A percentile compares a stretch with the other conserved stretches of the same genome.
phyloP scores from a whole-genome alignment of 2,113 vertebrate species.

The Platycercus adscitus region DNA sequence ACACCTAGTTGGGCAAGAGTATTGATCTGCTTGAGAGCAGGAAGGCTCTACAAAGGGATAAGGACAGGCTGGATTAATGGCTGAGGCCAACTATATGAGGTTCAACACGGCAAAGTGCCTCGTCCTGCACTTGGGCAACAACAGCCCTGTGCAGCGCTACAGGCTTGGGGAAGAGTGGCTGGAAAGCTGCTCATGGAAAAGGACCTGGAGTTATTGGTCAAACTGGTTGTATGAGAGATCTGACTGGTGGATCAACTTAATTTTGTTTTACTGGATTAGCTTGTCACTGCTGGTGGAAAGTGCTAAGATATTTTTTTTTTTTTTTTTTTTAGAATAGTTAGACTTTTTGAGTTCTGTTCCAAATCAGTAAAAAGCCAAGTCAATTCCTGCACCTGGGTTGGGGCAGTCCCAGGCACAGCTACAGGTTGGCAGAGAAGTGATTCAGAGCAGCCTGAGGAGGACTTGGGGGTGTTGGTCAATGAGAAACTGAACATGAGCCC shows the following conservation, averaged over 20 bases:
- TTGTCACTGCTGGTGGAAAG: neutral
- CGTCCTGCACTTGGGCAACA: neutral
- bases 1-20: neutral
- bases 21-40: neutral
- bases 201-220: neutral
- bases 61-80: neutral
- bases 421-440: neutral
- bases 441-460: neutral
- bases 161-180: neutral
- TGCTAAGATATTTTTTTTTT: neutral
- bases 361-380: neutral
- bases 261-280: neutral
- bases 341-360: neutral
- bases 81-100: accelerated
- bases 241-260: neutral
- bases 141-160: neutral
- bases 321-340: neutral
- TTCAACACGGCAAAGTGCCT: accelerated
- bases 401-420: neutral
- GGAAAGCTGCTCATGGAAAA: neutral
- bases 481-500: neutral
- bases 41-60: neutral
- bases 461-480: neutral
- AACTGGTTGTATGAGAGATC: neutral
- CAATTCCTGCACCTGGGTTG: neutral